Conservation (phyloP, 1,140 invertebrate genomes). For the Aphelenchoides besseyi region DNA sequence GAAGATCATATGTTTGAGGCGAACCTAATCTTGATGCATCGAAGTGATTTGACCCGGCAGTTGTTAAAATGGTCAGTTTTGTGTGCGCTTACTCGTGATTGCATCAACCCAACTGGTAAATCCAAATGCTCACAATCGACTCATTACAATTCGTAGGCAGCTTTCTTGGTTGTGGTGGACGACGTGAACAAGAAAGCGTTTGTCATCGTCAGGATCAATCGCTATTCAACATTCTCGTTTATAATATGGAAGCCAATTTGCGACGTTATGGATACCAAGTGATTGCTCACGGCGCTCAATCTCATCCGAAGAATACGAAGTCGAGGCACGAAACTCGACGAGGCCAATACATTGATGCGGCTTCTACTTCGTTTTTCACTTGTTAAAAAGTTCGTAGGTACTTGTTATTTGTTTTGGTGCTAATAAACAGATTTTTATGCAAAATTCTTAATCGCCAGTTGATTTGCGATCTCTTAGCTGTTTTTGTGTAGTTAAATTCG, state of each 20-base stretch:
- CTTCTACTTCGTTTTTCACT: not conserved
- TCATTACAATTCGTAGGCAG: not conserved
- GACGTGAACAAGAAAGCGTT: not conserved
- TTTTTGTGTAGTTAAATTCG: no score
- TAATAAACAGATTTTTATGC: not conserved
- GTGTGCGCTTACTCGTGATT: not conserved
- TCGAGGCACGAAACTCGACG: not conserved
- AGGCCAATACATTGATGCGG: not conserved
- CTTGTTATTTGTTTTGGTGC: not conserved
- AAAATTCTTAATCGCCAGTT: no score
- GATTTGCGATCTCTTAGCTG: no score
- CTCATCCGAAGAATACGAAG: constrained; percentile 10
- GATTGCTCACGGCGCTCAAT: not conserved
- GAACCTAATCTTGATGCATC: constrained; percentile 18
- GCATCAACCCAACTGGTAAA: constrained; percentile 13
- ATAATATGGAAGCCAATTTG: constrained; percentile 7
- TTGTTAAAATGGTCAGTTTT: constrained; percentile 20
- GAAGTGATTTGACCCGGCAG: not conserved
- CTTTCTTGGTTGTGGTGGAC: not conserved
- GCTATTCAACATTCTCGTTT: constrained; percentile 10
- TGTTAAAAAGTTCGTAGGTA: not conserved
- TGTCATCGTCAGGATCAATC: constrained; percentile 16
- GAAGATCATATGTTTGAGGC: constrained; percentile 7
- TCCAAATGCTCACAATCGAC: not conserved
- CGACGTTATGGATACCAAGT: not conserved